Evolutionary conservation across 2,888 invertebrate species (phyloP), one percentile per base, ranked within the genome.

Genomic region (Caenorhabditis sp.): DNA sequence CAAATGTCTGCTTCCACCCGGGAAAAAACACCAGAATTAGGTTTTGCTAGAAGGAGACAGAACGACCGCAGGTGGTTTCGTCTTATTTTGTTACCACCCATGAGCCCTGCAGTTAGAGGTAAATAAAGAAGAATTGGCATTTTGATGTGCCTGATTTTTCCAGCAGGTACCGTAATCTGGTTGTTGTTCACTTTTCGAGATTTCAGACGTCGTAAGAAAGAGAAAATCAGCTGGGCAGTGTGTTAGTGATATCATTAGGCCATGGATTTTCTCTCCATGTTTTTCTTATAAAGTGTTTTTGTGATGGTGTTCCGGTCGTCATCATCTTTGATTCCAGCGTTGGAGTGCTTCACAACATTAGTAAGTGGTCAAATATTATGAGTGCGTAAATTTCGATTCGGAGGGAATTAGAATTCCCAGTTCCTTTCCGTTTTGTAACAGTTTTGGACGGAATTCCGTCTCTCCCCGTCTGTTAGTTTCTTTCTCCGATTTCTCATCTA

Each of bases 51-150:
- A 10, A 49, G 10, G 19, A 64, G 12, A 19, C 19, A 14, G 49
- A 72, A 72, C 72, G 35, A 35, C 47, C 31, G 12, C 38, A 38
- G 38, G 72, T 59, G 59, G 59, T 14, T 49, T 70, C 16, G 4
- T 38, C 19, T 16, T 24, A 8, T 38, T 61, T 49, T 66, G 31
- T 51, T 22, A 66, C 66, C 66, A 14, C 49, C n/a, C 49, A 28
- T 51, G 49, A 26, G 28, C 47, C 12, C 26, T 16, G 31, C 22
- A 24, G 10, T 47, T 44, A 63, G 26, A 63, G 16, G 28, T 41
- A 28, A 38, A 61, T 24, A 38, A n/a, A 63, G 14, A 26, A 63
- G 26, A 54, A 54, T 6, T 54, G 24, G 26, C 54, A 54, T 54
- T 54, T 54, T 10, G 49, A 7, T 49, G n/a, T 19, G 8, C 38